A percentile compares a stretch with the other conserved stretches of the same genome.
Evolutionary conservation across 2,113 vertebrate species (phyloP).

Genomic region (Zosterops hypoxanthus): DNA sequence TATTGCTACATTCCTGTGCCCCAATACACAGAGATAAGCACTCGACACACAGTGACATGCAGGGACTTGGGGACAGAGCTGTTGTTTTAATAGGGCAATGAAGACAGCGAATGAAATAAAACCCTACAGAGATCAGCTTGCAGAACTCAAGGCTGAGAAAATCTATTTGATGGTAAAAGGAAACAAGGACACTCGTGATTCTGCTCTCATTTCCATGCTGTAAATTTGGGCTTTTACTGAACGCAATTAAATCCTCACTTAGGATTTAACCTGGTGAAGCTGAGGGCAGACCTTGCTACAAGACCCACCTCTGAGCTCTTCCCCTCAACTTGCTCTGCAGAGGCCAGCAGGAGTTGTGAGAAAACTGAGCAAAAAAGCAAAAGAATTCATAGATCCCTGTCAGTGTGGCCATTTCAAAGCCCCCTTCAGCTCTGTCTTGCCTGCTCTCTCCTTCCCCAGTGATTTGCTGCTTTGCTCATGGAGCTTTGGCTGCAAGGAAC

Average conservation of each 20-base stretch:
- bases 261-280: not conserved
- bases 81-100: conserved; percentile 43
- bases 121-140: conserved; percentile 39
- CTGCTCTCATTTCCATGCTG: conserved; percentile 47
- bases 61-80: not conserved
- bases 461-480: not conserved
- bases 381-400: not conserved
- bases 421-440: not conserved
- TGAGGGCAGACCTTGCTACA: not conserved
- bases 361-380: not conserved
- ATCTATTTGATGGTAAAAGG: conserved; percentile 17
- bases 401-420: not conserved
- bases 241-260: not conserved
- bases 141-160: conserved; percentile 13
- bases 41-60: conserved; percentile 1
- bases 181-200: conserved; percentile 24
- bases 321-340: not conserved
- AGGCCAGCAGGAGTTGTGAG: not conserved
- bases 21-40: conserved; percentile 26
- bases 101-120: conserved; percentile 61
- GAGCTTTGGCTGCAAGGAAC: not conserved
- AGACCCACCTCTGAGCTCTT: not conserved
- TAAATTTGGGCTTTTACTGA: conserved; percentile 33
- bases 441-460: not conserved
- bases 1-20: conserved; percentile 39